phyloP scores from a whole-genome alignment of 2,888 invertebrate species.

The Aproaerema taeniolella region DNA sequence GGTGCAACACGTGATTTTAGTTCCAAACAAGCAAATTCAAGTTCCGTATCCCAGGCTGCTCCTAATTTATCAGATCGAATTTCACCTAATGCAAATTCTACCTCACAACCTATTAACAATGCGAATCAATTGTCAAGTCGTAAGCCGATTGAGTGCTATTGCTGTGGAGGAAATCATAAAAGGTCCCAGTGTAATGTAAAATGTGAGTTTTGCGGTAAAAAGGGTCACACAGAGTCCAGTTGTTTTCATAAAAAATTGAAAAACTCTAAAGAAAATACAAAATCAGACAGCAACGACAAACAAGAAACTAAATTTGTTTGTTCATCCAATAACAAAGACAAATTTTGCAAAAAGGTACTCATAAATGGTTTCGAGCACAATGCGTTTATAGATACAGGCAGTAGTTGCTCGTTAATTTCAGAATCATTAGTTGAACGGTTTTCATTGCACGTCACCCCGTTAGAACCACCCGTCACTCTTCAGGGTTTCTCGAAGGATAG shows the following conservation, averaged over 20 bases:
- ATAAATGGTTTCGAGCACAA: neutral
- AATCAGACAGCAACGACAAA: neutral
- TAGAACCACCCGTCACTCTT: no score
- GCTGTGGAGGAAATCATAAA: slow-evolving; percentile 6
- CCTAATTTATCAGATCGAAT: no score
- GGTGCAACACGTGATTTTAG: no score
- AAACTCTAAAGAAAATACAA: neutral
- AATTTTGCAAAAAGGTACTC: neutral
- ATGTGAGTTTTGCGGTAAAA: neutral
- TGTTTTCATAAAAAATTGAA: neutral
- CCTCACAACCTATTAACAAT: no score
- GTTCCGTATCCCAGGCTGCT: no score
- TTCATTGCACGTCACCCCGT: neutral
- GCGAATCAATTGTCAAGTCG: no score
- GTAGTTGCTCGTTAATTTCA: slow-evolving; percentile 4
- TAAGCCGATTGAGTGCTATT: slow-evolving; percentile 1
- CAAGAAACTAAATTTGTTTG: slow-evolving; percentile 6
- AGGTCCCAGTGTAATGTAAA: neutral
- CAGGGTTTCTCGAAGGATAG: neutral
- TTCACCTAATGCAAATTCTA: no score
- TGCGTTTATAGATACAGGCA: slow-evolving; percentile 5
- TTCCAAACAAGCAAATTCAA: no score
- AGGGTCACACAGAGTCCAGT: neutral
- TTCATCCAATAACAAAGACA: neutral
- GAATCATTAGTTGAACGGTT: neutral